phyloP scores from a whole-genome alignment of 2,113 vertebrate genomes.

The Sinocyclocheilus anshuiensis region DNA sequence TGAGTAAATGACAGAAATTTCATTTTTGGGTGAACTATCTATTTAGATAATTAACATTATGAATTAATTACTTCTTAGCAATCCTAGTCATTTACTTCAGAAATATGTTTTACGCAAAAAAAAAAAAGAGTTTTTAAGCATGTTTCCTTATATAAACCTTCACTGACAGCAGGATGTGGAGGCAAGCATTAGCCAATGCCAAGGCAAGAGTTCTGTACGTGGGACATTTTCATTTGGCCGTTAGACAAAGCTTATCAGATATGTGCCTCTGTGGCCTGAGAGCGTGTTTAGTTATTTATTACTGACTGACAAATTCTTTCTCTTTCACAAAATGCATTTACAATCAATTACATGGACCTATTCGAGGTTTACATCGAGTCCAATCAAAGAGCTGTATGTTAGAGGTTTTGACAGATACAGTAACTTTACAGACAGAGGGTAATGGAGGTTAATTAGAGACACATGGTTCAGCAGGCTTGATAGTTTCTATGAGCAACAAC shows the following conservation, averaged over 20 bases:
- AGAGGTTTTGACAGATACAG: slow-evolving; percentile 41
- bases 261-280: slow-evolving; percentile 32
- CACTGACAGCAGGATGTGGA: not conserved
- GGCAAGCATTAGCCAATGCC: slow-evolving; percentile 46
- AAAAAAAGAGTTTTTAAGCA: not conserved
- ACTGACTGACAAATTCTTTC: not conserved
- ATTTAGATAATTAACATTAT: not conserved
- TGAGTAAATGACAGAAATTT: too few species aligned
- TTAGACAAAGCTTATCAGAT: slow-evolving; percentile 51
- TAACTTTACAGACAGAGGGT: slow-evolving; percentile 33
- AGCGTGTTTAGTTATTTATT: slow-evolving; percentile 48
- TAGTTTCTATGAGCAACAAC: slow-evolving; percentile 39
- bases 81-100: not conserved
- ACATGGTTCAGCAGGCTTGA: slow-evolving; percentile 40
- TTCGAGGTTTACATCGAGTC: slow-evolving; percentile 8
- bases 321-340: not conserved
- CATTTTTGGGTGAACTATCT: too few species aligned
- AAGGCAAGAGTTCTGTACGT: slow-evolving; percentile 15
- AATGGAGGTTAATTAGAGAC: slow-evolving; percentile 51
- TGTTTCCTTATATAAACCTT: slow-evolving; percentile 14
- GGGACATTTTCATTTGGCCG: slow-evolving; percentile 45
- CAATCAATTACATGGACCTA: not conserved
- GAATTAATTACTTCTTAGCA: not conserved
- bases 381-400: not conserved
- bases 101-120: slow-evolving; percentile 10